These are phyloP conservation scores for Chunga burmeisteri DNA, from an alignment of 2,113 vertebrate genomes.

Conservation along the genomic window DNA sequence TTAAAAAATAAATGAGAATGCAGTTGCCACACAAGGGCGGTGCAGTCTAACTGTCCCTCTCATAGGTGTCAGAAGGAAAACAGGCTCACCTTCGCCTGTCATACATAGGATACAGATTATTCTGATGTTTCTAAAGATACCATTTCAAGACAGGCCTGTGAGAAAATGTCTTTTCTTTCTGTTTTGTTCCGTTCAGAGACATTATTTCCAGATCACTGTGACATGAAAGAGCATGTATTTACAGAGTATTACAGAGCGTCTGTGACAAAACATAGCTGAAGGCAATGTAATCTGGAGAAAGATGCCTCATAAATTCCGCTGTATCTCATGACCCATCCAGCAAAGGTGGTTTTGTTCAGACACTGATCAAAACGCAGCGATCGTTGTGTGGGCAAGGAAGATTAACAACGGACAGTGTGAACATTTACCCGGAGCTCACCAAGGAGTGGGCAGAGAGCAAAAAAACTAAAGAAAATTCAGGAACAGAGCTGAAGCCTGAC, in stretches of 20 bases:
- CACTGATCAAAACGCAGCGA: background rate
- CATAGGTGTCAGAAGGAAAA: background rate
- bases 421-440: background rate
- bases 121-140: background rate
- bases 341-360: slow-evolving; percentile 14
- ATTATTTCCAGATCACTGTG: slow-evolving; percentile 28
- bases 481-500: background rate
- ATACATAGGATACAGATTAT: background rate
- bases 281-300: slow-evolving; percentile 38
- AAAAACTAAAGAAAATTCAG: background rate
- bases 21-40: background rate
- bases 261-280: slow-evolving; percentile 41
- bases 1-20: background rate
- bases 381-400: background rate
- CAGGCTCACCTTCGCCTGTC: background rate
- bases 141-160: background rate
- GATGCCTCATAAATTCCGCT: slow-evolving; percentile 34
- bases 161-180: background rate
- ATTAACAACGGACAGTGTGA: background rate
- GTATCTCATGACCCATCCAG: background rate
- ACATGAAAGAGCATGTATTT: slow-evolving; percentile 46
- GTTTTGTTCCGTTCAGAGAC: background rate
- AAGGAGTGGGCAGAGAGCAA: background rate
- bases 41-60: background rate
- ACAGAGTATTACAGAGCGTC: background rate